These are phyloP conservation scores for Phyto melanocephala DNA, from an alignment of 2,888 invertebrate genomes.

Conservation along the genomic window DNA sequence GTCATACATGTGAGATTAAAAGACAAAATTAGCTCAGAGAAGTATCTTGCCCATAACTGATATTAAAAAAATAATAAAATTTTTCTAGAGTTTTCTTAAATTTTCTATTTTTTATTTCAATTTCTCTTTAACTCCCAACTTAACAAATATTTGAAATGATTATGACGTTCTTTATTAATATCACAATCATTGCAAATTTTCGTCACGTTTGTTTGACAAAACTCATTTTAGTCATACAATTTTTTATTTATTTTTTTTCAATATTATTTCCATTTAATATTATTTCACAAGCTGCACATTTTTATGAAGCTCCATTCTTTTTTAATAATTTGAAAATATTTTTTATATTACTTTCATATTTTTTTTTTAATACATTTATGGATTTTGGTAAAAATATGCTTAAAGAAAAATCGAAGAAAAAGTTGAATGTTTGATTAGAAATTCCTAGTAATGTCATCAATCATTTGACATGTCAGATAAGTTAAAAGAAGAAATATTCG, in stretches of 20 bases:
- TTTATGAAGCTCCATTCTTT: neutral
- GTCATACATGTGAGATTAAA: too few relatives aligned
- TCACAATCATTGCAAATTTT: slow-evolving; percentile 51
- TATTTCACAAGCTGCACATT: slow-evolving; percentile 6
- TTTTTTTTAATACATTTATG: neutral
- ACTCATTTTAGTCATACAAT: slow-evolving; percentile 59
- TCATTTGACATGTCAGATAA: slow-evolving; percentile 70
- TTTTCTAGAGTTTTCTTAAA: too few relatives aligned
- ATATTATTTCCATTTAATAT: slow-evolving; percentile 39
- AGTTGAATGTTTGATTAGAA: slow-evolving; percentile 64
- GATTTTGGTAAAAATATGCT: neutral
- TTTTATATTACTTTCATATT: neutral
- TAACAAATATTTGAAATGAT: too few relatives aligned
- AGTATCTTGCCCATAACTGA: too few relatives aligned
- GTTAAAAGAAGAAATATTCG: slow-evolving; percentile 35
- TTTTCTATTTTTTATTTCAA: too few relatives aligned
- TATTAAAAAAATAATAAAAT: too few relatives aligned
- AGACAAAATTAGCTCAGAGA: too few relatives aligned
- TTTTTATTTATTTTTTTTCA: slow-evolving; percentile 6
- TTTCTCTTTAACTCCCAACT: too few relatives aligned
- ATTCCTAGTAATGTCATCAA: slow-evolving; percentile 71
- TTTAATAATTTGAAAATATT: slow-evolving; percentile 40
- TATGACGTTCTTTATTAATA: too few relatives aligned
- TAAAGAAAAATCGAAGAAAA: neutral
- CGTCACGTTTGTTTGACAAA: slow-evolving; percentile 63